A percentile compares a stretch with the other conserved stretches of the same genome.
These are phyloP conservation scores for Drosophila sturtevanti DNA, from an alignment of 1,140 invertebrate species.

Conservation along the genomic window DNA sequence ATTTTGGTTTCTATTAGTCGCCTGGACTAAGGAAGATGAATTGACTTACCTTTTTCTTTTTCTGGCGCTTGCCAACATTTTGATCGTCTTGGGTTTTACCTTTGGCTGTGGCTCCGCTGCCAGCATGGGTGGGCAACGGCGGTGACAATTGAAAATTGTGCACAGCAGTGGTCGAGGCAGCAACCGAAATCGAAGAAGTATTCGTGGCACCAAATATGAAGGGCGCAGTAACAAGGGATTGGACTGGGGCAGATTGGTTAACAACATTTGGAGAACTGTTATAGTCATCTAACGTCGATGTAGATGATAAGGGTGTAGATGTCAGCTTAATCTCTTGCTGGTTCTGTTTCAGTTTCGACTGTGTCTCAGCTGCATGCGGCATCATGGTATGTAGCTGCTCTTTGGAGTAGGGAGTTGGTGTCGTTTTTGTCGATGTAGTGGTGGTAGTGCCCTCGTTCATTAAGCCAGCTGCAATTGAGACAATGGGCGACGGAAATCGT, in stretches of 20 bases:
- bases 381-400: conserved; percentile 60
- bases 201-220: conserved; percentile 6
- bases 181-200: neutral
- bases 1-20: neutral
- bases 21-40: conserved; percentile 2
- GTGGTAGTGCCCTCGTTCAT: conserved; percentile 77
- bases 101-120: conserved; percentile 55
- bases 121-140: conserved; percentile 24
- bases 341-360: conserved; percentile 15
- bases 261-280: neutral
- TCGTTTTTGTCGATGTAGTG: conserved; percentile 76
- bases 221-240: neutral
- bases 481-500: conserved; percentile 62
- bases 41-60: conserved; percentile 73
- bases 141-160: conserved; percentile 41
- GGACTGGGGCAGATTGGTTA: neutral
- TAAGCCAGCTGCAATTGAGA: conserved; percentile 74
- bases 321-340: neutral
- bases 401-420: conserved; percentile 65
- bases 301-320: neutral
- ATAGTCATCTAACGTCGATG: neutral
- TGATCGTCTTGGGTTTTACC: conserved; percentile 74
- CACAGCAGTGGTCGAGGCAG: conserved; percentile 2
- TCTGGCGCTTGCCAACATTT: conserved; percentile 71
- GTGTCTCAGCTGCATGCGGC: conserved; percentile 32